These are phyloP conservation scores for Nematopogon swammerdamellus DNA, from an alignment of 2,888 invertebrate species.

Conservation along the genomic window DNA sequence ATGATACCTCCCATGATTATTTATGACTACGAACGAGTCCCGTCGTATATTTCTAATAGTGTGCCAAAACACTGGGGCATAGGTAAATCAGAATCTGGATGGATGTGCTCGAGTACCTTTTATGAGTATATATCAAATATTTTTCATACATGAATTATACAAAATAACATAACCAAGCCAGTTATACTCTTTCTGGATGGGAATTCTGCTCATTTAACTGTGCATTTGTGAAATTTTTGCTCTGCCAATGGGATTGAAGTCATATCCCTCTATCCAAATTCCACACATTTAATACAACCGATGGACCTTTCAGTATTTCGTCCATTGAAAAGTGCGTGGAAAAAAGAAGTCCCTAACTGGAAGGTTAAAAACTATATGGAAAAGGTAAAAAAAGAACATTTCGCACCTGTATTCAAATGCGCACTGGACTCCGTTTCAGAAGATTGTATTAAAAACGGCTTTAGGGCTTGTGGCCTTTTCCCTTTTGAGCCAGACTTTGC, in stretches of 20 bases:
- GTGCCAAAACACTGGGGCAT: constrained; percentile 4
- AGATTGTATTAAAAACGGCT: background rate
- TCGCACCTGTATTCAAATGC: no score
- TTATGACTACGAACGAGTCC: constrained; percentile 4
- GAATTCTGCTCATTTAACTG: constrained; percentile 10
- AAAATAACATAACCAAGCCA: constrained; percentile 3
- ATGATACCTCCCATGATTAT: constrained; percentile 4
- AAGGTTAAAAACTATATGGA: constrained; percentile 5
- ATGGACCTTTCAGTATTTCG: background rate
- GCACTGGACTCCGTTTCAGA: no score
- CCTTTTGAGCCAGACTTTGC: background rate
- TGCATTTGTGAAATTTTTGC: constrained; percentile 5
- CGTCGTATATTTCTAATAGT: constrained; percentile 1
- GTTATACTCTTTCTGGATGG: constrained; percentile 5
- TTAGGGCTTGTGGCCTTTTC: background rate
- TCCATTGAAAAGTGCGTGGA: constrained; percentile 6
- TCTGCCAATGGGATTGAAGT: constrained; percentile 5
- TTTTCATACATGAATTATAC: constrained; percentile 2
- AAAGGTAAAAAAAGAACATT: no score
- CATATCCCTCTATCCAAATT: constrained; percentile 11
- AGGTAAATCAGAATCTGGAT: constrained; percentile 4
- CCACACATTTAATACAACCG: constrained; percentile 9
- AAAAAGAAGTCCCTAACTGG: constrained; percentile 5
- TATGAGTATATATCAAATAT: constrained; percentile 4
- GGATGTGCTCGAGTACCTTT: constrained; percentile 3